Base-by-base conservation (phyloP, 2,113 vertebrate species). In the Struthio camelus region DNA sequence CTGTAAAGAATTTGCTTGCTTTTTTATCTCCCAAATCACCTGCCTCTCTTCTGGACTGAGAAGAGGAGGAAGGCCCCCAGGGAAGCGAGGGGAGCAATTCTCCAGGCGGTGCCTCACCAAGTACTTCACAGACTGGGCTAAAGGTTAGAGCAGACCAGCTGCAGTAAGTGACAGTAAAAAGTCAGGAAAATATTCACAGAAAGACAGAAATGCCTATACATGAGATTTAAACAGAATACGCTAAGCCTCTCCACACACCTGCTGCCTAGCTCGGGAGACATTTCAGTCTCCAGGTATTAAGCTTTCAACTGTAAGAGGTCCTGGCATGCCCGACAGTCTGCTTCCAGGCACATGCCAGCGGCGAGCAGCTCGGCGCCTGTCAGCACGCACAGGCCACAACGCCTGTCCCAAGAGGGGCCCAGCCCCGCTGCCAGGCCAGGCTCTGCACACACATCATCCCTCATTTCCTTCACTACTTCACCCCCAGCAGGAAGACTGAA, bases 401-500 rank as follows among this genome's bases (percentile, higher is more conserved):
- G 30, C 69, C 89, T 71, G 17, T 38, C 53, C 6, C 56, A 77
- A 71, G 56, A 67, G 71, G 77, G 27, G 64, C 86, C 89, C 86
- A 79, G 93, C 86, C 89, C 86, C 79, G 91, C 69, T 89, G 93
- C 69, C 78, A 7, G 1, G 11, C 36, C 77, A 11, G 0, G 0
- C 20, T 76, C 83, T 42, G 48, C 38, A 61, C 7, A 62, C 85
- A 22, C 73, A 84, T 81, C 94, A 14, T 50, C 32, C 46, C 65
- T 8, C 3, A 85, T 91, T 91, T 69, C 80, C 80, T 79, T 94
- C 94, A 71, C 59, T 24, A 1, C n/a, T n/a, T n/a, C 51, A 75
- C 36, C 25, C 44, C 72, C 65, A 2, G 69, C 0, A 0, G 91
- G 86, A 46, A 0, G 0, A 69, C 89, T 51, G 51, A n/a, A 78